A percentile compares a stretch with the other conserved stretches of the same genome.
These are phyloP conservation scores for Agrotis segetum DNA, from an alignment of 2,888 invertebrate genomes.

Conservation along the genomic window DNA sequence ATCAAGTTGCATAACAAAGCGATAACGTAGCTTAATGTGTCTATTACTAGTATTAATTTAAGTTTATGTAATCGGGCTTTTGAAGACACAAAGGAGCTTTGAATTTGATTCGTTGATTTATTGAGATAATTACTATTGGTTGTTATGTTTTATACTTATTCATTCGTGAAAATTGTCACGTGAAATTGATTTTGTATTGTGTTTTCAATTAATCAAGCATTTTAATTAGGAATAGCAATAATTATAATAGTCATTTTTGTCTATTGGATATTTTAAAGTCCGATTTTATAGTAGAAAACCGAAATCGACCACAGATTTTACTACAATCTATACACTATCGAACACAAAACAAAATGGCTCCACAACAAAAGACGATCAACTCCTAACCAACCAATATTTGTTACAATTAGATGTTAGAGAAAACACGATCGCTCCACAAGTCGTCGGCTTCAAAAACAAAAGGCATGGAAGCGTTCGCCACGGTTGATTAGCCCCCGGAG, in stretches of 20 bases:
- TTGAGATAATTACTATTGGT: constrained; percentile 34
- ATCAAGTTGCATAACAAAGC: constrained; percentile 69
- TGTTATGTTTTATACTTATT: constrained; percentile 35
- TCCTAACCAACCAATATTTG: constrained; percentile 35
- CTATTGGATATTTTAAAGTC: background rate
- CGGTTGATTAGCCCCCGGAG: constrained; percentile 76
- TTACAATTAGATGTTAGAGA: constrained; percentile 56
- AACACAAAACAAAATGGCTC: constrained; percentile 4
- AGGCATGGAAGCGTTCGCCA: constrained; percentile 69
- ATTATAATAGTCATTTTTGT: no score
- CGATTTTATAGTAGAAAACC: no score
- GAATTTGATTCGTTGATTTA: constrained; percentile 33
- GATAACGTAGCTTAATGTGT: constrained; percentile 66
- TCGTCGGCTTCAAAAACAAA: constrained; percentile 72
- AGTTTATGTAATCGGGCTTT: constrained; percentile 55
- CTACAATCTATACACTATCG: background rate
- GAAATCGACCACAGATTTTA: background rate
- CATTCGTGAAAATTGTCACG: constrained; percentile 17
- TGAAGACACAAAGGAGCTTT: constrained; percentile 35
- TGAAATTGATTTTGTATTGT: constrained; percentile 18
- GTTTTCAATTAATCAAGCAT: background rate
- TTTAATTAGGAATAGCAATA: background rate
- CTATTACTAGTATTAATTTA: constrained; percentile 69
- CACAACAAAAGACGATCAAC: constrained; percentile 19
- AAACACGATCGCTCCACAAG: constrained; percentile 41